phyloP scores from a whole-genome alignment of 1,140 invertebrate species.

The Drosophila burlai region DNA sequence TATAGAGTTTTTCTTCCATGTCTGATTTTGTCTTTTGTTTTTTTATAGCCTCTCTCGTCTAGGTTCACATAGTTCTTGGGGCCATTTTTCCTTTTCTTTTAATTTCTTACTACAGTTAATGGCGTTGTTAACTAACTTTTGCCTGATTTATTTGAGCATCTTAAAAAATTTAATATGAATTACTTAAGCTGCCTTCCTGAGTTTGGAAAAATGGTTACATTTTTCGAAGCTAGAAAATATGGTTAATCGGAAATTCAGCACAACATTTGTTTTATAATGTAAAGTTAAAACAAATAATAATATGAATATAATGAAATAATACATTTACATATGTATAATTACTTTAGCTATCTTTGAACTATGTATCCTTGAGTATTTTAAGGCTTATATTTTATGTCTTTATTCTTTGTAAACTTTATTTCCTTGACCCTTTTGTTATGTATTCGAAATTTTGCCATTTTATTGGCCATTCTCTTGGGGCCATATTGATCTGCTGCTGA shows the following conservation, averaged over 20 bases:
- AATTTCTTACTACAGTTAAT: constrained; percentile 40
- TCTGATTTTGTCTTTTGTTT: constrained; percentile 12
- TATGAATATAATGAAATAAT: no score
- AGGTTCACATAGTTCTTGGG: constrained; percentile 30
- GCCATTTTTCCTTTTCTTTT: constrained; percentile 5
- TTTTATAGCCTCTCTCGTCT: constrained; percentile 19
- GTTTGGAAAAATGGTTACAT: background rate
- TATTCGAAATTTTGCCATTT: background rate
- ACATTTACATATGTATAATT: no score
- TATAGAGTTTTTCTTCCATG: constrained; percentile 3
- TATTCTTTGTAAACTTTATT: background rate
- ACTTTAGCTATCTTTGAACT: no score
- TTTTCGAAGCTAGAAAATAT: background rate
- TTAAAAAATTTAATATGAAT: constrained; percentile 14
- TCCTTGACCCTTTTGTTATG: background rate
- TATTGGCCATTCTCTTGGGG: background rate
- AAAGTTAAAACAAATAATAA: background rate
- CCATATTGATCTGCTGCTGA: constrained; percentile 13
- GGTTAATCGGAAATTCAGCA: background rate
- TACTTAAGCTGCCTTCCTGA: background rate
- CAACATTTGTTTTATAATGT: no score
- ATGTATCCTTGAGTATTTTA: background rate
- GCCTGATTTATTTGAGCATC: constrained; percentile 21
- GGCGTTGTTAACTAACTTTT: constrained; percentile 32
- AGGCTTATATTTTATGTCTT: background rate